phyloP scores from a whole-genome alignment of 1,140 invertebrate species.

The Hestina assimilis region DNA sequence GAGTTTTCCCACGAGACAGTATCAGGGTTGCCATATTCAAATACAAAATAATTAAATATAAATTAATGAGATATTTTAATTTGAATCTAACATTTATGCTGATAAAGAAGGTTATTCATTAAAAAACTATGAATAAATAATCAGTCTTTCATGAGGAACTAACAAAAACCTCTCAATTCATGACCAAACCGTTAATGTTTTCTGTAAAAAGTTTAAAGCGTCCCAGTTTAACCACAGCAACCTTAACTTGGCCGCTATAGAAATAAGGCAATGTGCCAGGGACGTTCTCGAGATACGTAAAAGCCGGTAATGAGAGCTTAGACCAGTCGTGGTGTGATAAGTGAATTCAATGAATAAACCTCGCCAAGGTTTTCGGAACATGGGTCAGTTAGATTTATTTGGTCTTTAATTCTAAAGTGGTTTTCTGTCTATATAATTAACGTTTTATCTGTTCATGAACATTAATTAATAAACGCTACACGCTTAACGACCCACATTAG shows the following conservation, averaged over 20 bases:
- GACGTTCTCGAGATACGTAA: constrained; percentile 46
- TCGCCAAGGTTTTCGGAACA: constrained; percentile 29
- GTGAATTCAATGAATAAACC: constrained; percentile 46
- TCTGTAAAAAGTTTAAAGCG: constrained; percentile 14
- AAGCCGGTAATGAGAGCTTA: constrained; percentile 56
- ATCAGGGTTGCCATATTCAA: constrained; percentile 4
- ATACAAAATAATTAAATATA: not conserved
- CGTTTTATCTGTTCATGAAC: too few relatives aligned
- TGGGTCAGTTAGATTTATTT: constrained; percentile 28
- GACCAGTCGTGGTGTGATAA: constrained; percentile 36
- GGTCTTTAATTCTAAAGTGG: too few relatives aligned
- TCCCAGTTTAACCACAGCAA: constrained; percentile 8
- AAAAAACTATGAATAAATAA: too few relatives aligned
- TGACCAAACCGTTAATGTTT: constrained; percentile 10
- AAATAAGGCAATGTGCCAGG: constrained; percentile 52
- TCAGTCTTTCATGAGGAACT: too few relatives aligned
- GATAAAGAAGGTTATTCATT: too few relatives aligned
- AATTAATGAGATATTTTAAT: too few relatives aligned
- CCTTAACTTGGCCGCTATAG: constrained; percentile 23
- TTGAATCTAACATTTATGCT: too few relatives aligned
- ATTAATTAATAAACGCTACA: too few relatives aligned
- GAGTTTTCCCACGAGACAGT: constrained; percentile 16
- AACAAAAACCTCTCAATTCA: constrained; percentile 3
- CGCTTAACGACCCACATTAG: too few relatives aligned
- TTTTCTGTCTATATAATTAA: too few relatives aligned